Evolutionary conservation across 2,797 vertebrate genomes (phyloP).

Genomic region (Sus cebifrons): DNA sequence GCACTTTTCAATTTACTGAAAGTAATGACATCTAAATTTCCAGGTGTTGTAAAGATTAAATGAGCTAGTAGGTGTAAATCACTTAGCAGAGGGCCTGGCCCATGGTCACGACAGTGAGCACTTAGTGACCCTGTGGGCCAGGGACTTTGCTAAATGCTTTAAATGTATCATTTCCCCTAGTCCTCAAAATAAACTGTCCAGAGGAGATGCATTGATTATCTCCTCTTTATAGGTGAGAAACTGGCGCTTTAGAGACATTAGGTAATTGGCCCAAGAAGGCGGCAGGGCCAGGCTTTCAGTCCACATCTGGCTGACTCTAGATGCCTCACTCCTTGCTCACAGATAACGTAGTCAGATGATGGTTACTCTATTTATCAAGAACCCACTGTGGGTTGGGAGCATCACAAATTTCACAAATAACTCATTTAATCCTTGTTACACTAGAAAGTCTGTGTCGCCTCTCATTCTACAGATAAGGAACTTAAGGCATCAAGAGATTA

Average conservation of each 20-base stretch:
- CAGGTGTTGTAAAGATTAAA: background rate
- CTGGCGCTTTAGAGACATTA: background rate
- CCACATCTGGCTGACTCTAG: background rate
- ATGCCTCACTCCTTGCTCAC: background rate
- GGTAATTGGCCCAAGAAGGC: background rate
- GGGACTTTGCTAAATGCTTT: background rate
- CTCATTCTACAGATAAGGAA: background rate
- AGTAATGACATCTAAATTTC: background rate
- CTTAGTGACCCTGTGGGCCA: background rate
- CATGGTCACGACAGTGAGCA: background rate
- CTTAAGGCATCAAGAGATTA: background rate
- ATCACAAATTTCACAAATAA: conserved; percentile 15
- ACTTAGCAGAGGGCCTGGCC: background rate
- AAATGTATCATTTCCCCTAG: background rate
- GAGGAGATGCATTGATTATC: background rate
- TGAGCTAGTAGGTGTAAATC: background rate
- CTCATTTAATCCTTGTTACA: conserved; percentile 18
- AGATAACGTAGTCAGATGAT: background rate
- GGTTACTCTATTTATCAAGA: background rate
- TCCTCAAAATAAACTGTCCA: background rate
- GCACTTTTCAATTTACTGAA: background rate
- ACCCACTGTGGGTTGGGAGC: background rate
- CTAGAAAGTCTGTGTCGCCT: background rate
- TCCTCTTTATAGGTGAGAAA: background rate
- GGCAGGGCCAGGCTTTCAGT: background rate